Base-by-base conservation (phyloP, 1,140 invertebrate species). In the Araneus ventricosus region DNA sequence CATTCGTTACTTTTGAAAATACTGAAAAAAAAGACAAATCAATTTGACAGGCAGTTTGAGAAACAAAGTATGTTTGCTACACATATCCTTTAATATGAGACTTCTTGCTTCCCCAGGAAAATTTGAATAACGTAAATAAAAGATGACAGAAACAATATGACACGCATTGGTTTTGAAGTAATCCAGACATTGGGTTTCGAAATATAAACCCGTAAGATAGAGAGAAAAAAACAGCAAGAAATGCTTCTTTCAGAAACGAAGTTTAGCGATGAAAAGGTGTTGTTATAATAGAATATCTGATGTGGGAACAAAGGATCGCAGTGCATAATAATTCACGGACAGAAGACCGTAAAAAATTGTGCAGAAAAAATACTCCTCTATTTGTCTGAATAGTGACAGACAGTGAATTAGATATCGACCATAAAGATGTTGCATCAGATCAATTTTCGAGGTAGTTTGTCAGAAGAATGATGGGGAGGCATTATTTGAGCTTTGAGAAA, bases 371-470 rank as follows among this genome's bases (percentile, higher is more conserved):
- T 22, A 22, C 24, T 63, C 22, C n/a, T 63, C 7, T 63, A 63
- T 63, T 63, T n/a, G 59, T 63, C 59, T 6, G 59, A n/a, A 63
- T n/a, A 63, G 59, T 63, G 59, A 24, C 59, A 63, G 22, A 63
- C 2, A 22, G 20, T 63, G 59, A 63, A 63, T 63, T n/a, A 63
- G 59, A 63, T 63, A 63, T 63, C 59, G 59, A 63, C n/a, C n/a
- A 63, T 63, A 24, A 63, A 63, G 24, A 24, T 63, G 22, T 22
- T 63, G 59, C n/a, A 63, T 63, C 59, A 63, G 22, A n/a, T 63
- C 59, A 63, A 63, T 63, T 63, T 63, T n/a, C 59, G 59, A 22
- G 59, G 59, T 63, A 63, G 59, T 63, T n/a, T 63, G n/a, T 63
- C 22, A 63, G 59, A 24, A 63, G n/a, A 63, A 63, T 63, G 22